phyloP scores from a whole-genome alignment of 2,888 invertebrate species.

The Phanerotoma sp. region DNA sequence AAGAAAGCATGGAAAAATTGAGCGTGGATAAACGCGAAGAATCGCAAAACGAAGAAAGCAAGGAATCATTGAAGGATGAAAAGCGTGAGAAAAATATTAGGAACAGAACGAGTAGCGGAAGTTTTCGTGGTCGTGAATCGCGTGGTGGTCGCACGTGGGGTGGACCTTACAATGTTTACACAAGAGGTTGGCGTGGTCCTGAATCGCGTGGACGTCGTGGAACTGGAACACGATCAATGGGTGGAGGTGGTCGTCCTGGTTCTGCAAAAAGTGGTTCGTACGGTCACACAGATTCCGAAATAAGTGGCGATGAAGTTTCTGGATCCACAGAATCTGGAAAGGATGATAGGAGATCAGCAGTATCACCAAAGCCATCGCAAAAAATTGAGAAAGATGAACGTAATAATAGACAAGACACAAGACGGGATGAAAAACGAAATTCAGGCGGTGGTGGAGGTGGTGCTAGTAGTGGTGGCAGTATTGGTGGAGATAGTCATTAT shows the following conservation, averaged over 20 bases:
- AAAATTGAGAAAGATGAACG: constrained; percentile 65
- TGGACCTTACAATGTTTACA: constrained; percentile 52
- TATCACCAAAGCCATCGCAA: constrained; percentile 59
- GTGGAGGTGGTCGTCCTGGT: constrained; percentile 51
- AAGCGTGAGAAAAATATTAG: constrained; percentile 52
- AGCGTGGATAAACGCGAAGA: constrained; percentile 55
- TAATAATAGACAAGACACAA: constrained; percentile 59
- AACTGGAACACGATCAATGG: constrained; percentile 49
- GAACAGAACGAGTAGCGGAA: constrained; percentile 58
- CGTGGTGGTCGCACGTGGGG: constrained; percentile 56
- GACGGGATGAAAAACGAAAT: constrained; percentile 48
- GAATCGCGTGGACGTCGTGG: constrained; percentile 55
- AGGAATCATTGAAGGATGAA: constrained; percentile 54
- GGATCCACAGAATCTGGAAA: constrained; percentile 62
- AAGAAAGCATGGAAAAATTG: constrained; percentile 49
- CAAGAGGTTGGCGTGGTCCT: constrained; percentile 60
- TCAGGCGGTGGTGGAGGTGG: constrained; percentile 36
- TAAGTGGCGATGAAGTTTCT: constrained; percentile 71
- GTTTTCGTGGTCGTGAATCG: constrained; percentile 43
- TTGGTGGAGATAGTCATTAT: constrained; percentile 50
- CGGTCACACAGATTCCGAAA: constrained; percentile 72
- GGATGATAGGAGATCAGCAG: constrained; percentile 61
- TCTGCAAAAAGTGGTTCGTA: constrained; percentile 58
- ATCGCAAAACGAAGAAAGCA: constrained; percentile 56
- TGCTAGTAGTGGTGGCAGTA: constrained; percentile 49